phyloP scores from a whole-genome alignment of 2,113 vertebrate genomes.

The Albula glossodonta region DNA sequence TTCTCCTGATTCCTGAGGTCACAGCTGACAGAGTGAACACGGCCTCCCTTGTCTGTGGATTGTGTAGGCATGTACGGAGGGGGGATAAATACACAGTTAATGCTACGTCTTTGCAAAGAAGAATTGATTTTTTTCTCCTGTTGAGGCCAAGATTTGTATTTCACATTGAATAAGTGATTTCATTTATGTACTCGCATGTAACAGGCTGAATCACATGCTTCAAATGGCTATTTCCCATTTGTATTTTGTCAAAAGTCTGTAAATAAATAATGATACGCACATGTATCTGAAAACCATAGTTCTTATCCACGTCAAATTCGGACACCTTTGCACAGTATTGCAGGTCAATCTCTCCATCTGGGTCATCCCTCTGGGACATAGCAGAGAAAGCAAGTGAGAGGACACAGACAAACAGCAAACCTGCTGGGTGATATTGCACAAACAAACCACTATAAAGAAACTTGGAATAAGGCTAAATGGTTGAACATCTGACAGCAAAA shows the following conservation, averaged over 20 bases:
- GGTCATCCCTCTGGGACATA: constrained; percentile 77
- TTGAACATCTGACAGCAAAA: neutral
- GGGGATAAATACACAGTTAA: neutral
- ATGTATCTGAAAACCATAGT: constrained; percentile 93
- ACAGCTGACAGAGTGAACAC: constrained; percentile 87
- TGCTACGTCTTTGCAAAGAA: neutral
- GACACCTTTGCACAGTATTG: constrained; percentile 79
- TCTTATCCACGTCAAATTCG: constrained; percentile 83
- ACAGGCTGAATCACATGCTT: too few species aligned
- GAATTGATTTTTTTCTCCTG: neutral
- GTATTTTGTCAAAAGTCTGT: too few species aligned
- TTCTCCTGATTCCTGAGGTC: constrained; percentile 91
- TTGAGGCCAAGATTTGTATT: neutral
- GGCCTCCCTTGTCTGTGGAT: constrained; percentile 79
- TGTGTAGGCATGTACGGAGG: constrained; percentile 47
- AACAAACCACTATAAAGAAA: constrained; percentile 2
- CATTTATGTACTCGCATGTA: too few species aligned
- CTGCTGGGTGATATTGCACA: neutral
- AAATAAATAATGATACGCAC: constrained; percentile 57
- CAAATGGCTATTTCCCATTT: too few species aligned
- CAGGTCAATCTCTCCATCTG: constrained; percentile 87
- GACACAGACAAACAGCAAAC: neutral
- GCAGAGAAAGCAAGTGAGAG: constrained; percentile 17
- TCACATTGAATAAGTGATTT: too few species aligned
- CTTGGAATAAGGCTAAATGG: neutral